Conservation (phyloP, 1,140 invertebrate genomes). For the Drusus annulatus region DNA sequence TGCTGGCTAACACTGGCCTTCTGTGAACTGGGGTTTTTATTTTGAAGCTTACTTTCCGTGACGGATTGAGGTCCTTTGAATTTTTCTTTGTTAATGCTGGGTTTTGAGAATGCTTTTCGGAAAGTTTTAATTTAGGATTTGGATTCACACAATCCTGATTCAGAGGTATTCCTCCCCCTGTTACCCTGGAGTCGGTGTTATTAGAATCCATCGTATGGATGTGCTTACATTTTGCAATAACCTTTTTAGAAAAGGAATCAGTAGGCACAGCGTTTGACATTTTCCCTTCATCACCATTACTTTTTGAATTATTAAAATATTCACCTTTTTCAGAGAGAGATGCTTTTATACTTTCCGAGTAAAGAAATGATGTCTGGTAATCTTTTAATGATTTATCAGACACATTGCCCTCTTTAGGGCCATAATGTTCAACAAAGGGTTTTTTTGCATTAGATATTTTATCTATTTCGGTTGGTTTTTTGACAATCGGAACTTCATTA, state of each 20-base stretch:
- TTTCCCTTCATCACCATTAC: background rate
- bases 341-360: conserved; percentile 39
- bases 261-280: background rate
- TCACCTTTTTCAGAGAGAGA: conserved; percentile 7
- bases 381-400: conserved; percentile 33
- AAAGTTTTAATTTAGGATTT: conserved; percentile 32
- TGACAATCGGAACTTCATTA: background rate
- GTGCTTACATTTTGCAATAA: conserved; percentile 13
- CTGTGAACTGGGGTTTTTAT: conserved; percentile 65
- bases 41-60: conserved; percentile 71
- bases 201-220: conserved; percentile 55
- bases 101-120: conserved; percentile 19
- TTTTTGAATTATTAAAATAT: background rate
- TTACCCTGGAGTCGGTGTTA: conserved; percentile 68
- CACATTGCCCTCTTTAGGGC: background rate
- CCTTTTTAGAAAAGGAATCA: background rate
- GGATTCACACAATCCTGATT: conserved; percentile 39
- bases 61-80: conserved; percentile 61
- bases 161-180: conserved; percentile 64
- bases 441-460: background rate
- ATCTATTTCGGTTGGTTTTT: background rate
- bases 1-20: conserved; percentile 68
- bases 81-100: conserved; percentile 60
- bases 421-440: background rate
- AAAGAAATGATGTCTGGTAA: conserved; percentile 38